Conservation (phyloP, 1,140 invertebrate species). For the Drosophila pseudoobscura region DNA sequence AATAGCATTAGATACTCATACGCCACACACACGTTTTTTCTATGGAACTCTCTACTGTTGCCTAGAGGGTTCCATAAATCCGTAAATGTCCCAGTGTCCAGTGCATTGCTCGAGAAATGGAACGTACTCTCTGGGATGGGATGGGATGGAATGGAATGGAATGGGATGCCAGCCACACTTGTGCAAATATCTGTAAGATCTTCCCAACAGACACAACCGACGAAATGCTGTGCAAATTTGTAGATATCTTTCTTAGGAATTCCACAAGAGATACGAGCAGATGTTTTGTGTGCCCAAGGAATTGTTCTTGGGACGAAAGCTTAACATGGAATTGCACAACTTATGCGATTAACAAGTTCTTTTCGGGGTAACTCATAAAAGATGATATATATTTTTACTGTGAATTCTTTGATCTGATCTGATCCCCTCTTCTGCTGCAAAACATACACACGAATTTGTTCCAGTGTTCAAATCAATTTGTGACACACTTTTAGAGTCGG, state of each 20-base stretch:
- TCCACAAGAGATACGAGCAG: constrained; percentile 14
- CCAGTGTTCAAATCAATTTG: neutral
- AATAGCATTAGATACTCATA: constrained; percentile 26
- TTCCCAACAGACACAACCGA: neutral
- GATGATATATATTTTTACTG: neutral
- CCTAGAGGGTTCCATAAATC: constrained; percentile 8
- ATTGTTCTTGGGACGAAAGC: constrained; percentile 18
- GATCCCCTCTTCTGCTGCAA: too few relatives aligned
- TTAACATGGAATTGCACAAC: constrained; percentile 19
- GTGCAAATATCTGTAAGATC: constrained; percentile 21
- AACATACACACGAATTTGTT: too few relatives aligned
- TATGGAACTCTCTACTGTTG: neutral
- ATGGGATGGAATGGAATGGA: too few relatives aligned
- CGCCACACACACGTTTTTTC: neutral
- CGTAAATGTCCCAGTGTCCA: constrained; percentile 4
- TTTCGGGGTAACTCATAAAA: constrained; percentile 1
- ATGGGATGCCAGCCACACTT: constrained; percentile 7
- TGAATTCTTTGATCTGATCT: too few relatives aligned
- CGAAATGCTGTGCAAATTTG: constrained; percentile 26
- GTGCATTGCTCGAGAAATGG: constrained; percentile 13
- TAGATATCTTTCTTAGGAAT: constrained; percentile 32
- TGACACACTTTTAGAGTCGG: constrained; percentile 13
- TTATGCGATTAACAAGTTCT: constrained; percentile 26
- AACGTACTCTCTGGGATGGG: neutral
- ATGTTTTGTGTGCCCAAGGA: constrained; percentile 11